Evolutionary conservation across 2,797 vertebrate genomes (phyloP), one percentile per base, ranked within the genome.

Genomic region (Eleutherodactylus coqui): DNA sequence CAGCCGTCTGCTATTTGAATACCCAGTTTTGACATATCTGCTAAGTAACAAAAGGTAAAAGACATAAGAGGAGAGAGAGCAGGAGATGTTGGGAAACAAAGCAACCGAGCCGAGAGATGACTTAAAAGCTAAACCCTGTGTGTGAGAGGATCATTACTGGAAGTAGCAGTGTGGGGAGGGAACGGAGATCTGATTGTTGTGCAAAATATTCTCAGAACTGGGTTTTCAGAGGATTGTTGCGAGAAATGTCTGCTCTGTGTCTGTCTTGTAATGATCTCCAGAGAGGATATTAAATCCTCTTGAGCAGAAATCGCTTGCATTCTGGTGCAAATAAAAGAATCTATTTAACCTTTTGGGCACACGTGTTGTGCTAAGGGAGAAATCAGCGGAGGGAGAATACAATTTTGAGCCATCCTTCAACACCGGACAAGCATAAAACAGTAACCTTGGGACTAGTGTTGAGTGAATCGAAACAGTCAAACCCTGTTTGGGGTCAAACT

Each of bases 11-110:
- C 3, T 75, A 85, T 82, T 51, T 70, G 53, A 84, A 4, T 75
- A 29, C 14, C 14, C 29, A 64, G 0, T 86, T 86, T 77, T 89
- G 69, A 79, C n/a, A 76, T 82, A 87, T 89, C 77, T 85, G 36
- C 70, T 85, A 73, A 86, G 88, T 88, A 76, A 11, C 82, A 78
- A 67, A 77, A 88, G 82, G 51, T 67, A n/a, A 27, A 24, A 53
- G 84, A 85, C 82, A 85, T 72, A 78, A 85, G 86, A 73, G 67
- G 29, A 76, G 38, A 24, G 85, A 75, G 45, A 86, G 49, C 76
- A 73, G 0, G 60, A 1, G 87, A 43, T 8, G 29, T 89, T 88
- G 81, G 79, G 79, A 87, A 92, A 76, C n/a, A 73, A 88, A 86
- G 32, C 2, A 16, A 4, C 85, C 51, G 24, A 17, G 75, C n/a